Evolutionary conservation across 1,140 invertebrate species (phyloP), one percentile per base, ranked within the genome.

Genomic region (Conus ventricosus): DNA sequence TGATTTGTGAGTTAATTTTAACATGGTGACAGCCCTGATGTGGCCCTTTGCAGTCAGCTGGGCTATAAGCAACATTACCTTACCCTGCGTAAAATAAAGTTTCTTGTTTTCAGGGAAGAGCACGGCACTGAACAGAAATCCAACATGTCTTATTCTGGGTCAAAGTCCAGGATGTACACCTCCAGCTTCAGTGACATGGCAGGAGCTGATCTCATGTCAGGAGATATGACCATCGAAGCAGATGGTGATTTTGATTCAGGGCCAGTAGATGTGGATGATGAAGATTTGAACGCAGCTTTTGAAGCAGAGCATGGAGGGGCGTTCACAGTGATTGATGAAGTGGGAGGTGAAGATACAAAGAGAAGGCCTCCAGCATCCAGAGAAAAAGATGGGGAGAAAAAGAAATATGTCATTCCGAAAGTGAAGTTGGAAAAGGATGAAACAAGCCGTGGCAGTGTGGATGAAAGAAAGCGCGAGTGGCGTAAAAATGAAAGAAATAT

Each of bases 381-480:
- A 25, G 17, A 11, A 53, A 27, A 63, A 11, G 82, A 25, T n/a
- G n/a, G 25, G 4, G 23, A 10, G 20, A 63, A 5, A 63, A 27
- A 63, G n/a, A 84, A 67, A 27, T 84, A 39, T 67, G 82, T 84
- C 20, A 84, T 84, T 84, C 82, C 82, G 25, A 84, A 63, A 84
- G 4, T 84, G 54, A 84, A 60, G 13, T 3, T 84, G 51, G 39
- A 81, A 2, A 53, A 8, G 13, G 20, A 17, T 55, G 81, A 84
- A 11, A 15, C 13, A 20, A 23, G n/a, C 15, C 1, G 27, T 25
- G 51, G 54, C 57, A 84, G 57, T 15, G n/a, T 57, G 10, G 80
- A 81, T 15, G 80, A 81, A 81, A 51, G 53, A 17, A 81, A 81
- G 25, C 80, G 80, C 20, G 80, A 53, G 20, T 81, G 80, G 80